Evolutionary conservation across 2,113 vertebrate species (phyloP).

Genomic region (Serilophus lunatus): DNA sequence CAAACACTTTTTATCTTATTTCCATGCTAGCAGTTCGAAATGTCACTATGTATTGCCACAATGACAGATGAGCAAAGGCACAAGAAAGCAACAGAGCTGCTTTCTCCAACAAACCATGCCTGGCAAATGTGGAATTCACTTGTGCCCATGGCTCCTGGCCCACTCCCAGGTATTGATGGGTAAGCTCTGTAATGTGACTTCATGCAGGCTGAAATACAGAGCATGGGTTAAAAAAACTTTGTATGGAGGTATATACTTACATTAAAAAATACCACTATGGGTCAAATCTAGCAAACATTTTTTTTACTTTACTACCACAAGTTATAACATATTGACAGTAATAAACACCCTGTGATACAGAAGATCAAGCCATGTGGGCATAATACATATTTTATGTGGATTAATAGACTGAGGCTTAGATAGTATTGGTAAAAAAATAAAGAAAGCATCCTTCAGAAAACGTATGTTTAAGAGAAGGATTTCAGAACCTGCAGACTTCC

Average conservation of each 20-base stretch:
- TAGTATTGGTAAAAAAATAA: background rate
- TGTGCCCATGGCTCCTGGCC: background rate
- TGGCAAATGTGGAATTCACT: background rate
- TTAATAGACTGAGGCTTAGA: background rate
- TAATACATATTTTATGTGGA: background rate
- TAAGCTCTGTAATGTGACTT: background rate
- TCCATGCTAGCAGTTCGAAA: constrained; percentile 66
- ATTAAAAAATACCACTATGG: background rate
- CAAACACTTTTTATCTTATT: constrained; percentile 72
- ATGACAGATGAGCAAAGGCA: constrained; percentile 67
- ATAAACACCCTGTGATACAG: background rate
- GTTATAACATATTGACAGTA: background rate
- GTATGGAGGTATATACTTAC: too few species aligned
- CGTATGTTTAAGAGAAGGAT: background rate
- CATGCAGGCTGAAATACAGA: background rate
- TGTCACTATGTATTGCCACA: constrained; percentile 57
- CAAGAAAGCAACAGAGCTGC: constrained; percentile 17
- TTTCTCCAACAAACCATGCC: background rate
- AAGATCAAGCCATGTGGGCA: background rate
- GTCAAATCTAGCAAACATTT: background rate
- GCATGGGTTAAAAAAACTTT: background rate
- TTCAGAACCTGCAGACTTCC: background rate
- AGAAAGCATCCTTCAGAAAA: background rate
- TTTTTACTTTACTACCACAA: background rate
- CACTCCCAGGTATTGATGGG: background rate